These are phyloP conservation scores for Coreius guichenoti DNA, from an alignment of 2,797 vertebrate genomes.

Conservation along the genomic window DNA sequence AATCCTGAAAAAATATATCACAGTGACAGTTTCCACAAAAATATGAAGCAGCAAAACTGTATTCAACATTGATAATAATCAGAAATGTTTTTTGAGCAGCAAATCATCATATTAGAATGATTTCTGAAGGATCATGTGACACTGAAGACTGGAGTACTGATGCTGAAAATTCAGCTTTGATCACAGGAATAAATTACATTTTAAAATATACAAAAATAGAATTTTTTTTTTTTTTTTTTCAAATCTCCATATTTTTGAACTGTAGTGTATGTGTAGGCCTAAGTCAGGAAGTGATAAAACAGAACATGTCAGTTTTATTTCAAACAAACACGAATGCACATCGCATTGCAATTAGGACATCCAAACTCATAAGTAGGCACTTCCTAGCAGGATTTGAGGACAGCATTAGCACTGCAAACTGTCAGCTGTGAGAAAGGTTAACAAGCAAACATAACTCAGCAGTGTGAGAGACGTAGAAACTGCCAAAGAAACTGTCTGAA, in stretches of 20 bases:
- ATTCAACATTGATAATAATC: not conserved
- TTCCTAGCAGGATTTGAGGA: not conserved
- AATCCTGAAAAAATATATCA: not conserved
- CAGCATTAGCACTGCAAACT: not conserved
- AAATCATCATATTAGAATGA: not conserved
- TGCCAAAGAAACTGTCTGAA: not conserved
- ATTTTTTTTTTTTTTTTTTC: too few relatives aligned
- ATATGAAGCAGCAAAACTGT: not conserved
- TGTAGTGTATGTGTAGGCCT: not conserved
- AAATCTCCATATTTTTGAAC: not conserved
- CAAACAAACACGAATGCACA: not conserved
- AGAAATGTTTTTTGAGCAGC: not conserved
- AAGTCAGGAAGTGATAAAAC: not conserved
- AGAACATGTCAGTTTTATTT: not conserved
- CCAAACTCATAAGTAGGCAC: not conserved
- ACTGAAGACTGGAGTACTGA: not conserved
- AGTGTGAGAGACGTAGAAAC: not conserved
- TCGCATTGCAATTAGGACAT: not conserved
- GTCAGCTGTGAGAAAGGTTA: not conserved
- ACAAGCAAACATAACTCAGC: not conserved
- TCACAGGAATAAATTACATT: not conserved
- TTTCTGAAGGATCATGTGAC: conserved; percentile 5
- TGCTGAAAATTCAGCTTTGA: not conserved
- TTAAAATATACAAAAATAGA: not conserved
- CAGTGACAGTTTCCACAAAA: not conserved